Conservation (phyloP, 2,113 vertebrate species). For the Thunnus thynnus region DNA sequence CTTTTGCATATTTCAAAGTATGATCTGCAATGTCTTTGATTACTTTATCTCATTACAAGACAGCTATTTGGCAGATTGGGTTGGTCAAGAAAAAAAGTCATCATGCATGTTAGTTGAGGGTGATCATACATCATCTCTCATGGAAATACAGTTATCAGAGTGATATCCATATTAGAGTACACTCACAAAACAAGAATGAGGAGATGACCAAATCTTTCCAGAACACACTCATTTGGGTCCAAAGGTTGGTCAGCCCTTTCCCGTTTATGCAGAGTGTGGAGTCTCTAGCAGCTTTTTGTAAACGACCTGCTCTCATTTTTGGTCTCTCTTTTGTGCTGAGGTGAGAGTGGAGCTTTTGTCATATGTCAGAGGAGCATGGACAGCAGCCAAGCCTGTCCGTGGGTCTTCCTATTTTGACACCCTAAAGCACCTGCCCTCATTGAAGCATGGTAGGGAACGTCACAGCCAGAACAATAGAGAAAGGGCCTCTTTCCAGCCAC, state of each 20-base stretch:
- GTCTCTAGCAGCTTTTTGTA: constrained; percentile 59
- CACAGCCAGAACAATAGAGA: constrained; percentile 78
- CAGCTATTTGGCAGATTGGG: neutral
- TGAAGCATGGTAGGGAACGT: constrained; percentile 77
- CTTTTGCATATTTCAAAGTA: neutral
- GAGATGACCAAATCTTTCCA: constrained; percentile 80
- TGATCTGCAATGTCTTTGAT: neutral
- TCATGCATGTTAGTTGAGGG: neutral
- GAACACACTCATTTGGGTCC: constrained; percentile 59
- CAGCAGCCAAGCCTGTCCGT: constrained; percentile 80
- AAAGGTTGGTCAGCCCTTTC: constrained; percentile 77
- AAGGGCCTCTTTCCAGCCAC: constrained; percentile 76
- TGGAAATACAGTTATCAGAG: constrained; percentile 47
- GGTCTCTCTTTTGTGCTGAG: constrained; percentile 62
- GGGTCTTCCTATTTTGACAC: constrained; percentile 86
- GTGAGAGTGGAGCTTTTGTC: constrained; percentile 82
- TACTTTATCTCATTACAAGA: neutral
- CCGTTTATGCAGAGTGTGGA: constrained; percentile 58
- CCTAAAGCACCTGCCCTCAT: constrained; percentile 82
- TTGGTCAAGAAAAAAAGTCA: constrained; percentile 9
- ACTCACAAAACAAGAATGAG: constrained; percentile 62
- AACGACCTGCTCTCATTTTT: constrained; percentile 72
- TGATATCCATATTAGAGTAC: constrained; percentile 56
- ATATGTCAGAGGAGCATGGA: constrained; percentile 83
- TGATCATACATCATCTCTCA: constrained; percentile 28